A percentile compares a stretch with the other conserved stretches of the same genome.
Conservation (phyloP, 2,113 vertebrate genomes). For the Datnioides undecimradiatus region DNA sequence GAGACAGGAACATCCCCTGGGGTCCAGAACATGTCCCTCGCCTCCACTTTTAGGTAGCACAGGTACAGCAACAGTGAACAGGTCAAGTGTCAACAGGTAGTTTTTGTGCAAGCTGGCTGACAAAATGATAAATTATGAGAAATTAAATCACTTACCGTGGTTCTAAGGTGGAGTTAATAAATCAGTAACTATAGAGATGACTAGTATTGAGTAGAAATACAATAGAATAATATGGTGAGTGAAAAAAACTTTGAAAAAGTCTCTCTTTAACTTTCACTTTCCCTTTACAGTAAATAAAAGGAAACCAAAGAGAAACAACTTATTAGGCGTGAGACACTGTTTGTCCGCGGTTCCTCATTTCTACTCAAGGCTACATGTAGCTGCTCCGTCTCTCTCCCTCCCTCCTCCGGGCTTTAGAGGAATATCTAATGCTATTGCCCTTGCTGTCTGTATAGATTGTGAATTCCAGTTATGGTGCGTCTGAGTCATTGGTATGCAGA, state of each 20-base stretch:
- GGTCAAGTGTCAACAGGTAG: conserved; percentile 37
- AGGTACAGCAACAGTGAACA: conserved; percentile 22
- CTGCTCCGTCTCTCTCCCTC: conserved; percentile 8
- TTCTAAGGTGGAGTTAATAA: neutral
- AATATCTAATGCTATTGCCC: conserved; percentile 66
- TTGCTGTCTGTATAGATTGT: conserved; percentile 74
- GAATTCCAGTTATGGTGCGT: conserved; percentile 73
- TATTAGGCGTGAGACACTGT: conserved; percentile 1
- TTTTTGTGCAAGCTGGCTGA: neutral
- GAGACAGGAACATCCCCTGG: conserved; percentile 34
- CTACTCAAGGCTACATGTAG: conserved; percentile 39
- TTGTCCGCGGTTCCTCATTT: conserved; percentile 58
- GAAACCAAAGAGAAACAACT: conserved; percentile 17
- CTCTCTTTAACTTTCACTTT: too few species aligned
- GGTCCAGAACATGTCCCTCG: conserved; percentile 24
- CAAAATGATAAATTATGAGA: neutral
- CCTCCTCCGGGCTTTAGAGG: conserved; percentile 39
- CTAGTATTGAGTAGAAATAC: neutral
- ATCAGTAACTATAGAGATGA: neutral
- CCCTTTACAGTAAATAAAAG: neutral
- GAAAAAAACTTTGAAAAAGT: neutral
- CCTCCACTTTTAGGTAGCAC: conserved; percentile 10
- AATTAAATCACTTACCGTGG: neutral
- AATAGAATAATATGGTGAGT: too few species aligned
- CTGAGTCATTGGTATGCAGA: conserved; percentile 79